Base-by-base conservation (phyloP, 2,797 vertebrate species). In the Sebastes hubbsi region DNA sequence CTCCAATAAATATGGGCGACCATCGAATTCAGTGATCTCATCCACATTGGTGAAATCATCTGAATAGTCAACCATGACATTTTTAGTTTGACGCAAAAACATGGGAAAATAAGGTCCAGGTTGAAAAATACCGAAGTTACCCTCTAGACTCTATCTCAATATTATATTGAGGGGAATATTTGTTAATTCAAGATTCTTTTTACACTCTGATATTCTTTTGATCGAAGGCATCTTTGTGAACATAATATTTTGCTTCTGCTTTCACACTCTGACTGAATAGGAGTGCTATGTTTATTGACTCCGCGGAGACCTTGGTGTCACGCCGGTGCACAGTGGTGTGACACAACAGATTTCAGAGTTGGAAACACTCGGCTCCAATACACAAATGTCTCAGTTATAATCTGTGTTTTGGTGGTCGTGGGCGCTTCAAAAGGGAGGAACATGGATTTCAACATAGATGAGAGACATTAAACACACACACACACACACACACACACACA, bases 221-320 rank as follows among this genome's bases (percentile, higher is more conserved):
- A 22, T 60, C 32, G 12, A 36, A 68, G 16, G 61, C 13, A 68
- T 20, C 16, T 56, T 22, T 72, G 5, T 49, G 27, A 80, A 25
- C 55, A 68, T 36, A 69, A 69, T 72, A 52, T 76, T 75, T 75
- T 34, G n/a, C 52, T 65, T 61, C 18, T 67, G 20, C 55, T 75
- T 72, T 76, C 55, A 67, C 32, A 29, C 49, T 42, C 8, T 75
- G 55, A 58, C 67, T 85, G 49, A 81, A 79, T 38, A 22, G 4
- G 29, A 64, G 27, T 36, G 49, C 36, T 49, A 2, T 59, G 64
- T 74, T 74, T 65, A 70, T 56, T 75, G 77, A 81, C 54, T 66
- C 55, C 22, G 20, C 52, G 4, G 60, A 78, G 63, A 62, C 52
- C 18, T 63, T 13, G 24, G 36, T 77, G 80, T 78, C 68, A 64